Conservation (phyloP, 2,888 invertebrate species). For the Lumbricus terrestris region DNA sequence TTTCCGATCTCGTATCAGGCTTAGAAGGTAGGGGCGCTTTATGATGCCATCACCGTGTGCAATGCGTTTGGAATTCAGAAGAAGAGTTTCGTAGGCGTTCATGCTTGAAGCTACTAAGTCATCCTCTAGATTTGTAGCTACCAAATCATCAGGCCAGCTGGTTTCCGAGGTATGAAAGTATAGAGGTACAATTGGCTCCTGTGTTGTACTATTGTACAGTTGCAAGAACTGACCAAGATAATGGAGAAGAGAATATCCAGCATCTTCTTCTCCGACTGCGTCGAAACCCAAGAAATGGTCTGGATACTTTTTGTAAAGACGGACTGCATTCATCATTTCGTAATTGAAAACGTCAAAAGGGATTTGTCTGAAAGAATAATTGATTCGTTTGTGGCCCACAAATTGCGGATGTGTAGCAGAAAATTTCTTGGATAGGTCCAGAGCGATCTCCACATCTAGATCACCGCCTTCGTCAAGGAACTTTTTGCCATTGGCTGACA, state of each 20-base stretch:
- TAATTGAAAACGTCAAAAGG: not conserved
- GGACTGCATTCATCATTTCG: conserved; percentile 28
- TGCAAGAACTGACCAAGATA: conserved; percentile 34
- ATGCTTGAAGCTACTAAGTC: conserved; percentile 39
- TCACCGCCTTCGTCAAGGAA: conserved; percentile 13
- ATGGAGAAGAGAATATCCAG: conserved; percentile 36
- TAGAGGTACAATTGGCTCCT: conserved; percentile 30
- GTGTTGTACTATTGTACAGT: conserved; percentile 23
- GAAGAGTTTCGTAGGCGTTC: conserved; percentile 41
- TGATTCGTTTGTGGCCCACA: conserved; percentile 34
- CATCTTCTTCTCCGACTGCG: conserved; percentile 40
- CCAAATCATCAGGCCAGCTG: conserved; percentile 40
- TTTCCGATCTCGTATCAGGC: conserved; percentile 30
- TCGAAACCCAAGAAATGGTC: conserved; percentile 38
- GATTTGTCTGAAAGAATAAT: conserved; percentile 16
- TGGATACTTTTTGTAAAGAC: conserved; percentile 33
- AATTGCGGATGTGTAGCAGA: conserved; percentile 24
- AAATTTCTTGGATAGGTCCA: conserved; percentile 7
- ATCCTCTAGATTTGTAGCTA: conserved; percentile 25
- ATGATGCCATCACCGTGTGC: conserved; percentile 41
- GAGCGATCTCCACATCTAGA: conserved; percentile 28
- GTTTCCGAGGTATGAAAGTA: conserved; percentile 40
- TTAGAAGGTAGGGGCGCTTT: conserved; percentile 39
- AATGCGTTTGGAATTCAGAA: conserved; percentile 39
- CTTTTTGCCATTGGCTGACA: not conserved